Conservation (phyloP, 2,113 vertebrate species). For the Trematocara macrostoma region DNA sequence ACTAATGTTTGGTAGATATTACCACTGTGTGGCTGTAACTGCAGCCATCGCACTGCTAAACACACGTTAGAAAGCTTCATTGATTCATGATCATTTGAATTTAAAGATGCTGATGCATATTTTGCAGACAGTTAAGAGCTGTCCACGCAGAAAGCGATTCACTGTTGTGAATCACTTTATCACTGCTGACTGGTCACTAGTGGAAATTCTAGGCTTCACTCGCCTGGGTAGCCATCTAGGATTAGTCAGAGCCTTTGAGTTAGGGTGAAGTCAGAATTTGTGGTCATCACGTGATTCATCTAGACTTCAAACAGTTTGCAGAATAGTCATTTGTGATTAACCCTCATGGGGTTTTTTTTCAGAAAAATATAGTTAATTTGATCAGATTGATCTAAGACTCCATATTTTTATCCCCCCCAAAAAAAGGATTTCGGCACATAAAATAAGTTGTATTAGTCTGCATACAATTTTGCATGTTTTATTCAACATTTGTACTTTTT, state of each 20-base stretch:
- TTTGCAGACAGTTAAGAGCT: background rate
- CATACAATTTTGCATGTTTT: background rate
- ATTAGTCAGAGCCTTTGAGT: background rate
- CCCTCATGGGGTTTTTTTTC: background rate
- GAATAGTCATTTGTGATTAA: background rate
- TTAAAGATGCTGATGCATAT: background rate
- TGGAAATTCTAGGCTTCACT: background rate
- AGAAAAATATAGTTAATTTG: background rate
- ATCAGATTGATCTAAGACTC: background rate
- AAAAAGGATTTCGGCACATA: background rate
- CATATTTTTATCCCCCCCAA: background rate
- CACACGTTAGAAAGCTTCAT: background rate
- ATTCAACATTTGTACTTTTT: background rate
- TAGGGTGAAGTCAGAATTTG: background rate
- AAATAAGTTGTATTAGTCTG: background rate
- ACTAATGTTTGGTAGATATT: background rate
- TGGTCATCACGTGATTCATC: background rate
- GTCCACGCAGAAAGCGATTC: background rate
- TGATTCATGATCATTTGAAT: background rate
- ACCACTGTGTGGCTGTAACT: background rate
- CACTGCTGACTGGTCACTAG: background rate
- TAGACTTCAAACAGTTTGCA: background rate
- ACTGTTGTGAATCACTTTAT: accelerated
- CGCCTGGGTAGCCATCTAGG: background rate
- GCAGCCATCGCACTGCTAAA: background rate